phyloP scores from a whole-genome alignment of 2,797 vertebrate genomes.

The Intellagama lesueurii region DNA sequence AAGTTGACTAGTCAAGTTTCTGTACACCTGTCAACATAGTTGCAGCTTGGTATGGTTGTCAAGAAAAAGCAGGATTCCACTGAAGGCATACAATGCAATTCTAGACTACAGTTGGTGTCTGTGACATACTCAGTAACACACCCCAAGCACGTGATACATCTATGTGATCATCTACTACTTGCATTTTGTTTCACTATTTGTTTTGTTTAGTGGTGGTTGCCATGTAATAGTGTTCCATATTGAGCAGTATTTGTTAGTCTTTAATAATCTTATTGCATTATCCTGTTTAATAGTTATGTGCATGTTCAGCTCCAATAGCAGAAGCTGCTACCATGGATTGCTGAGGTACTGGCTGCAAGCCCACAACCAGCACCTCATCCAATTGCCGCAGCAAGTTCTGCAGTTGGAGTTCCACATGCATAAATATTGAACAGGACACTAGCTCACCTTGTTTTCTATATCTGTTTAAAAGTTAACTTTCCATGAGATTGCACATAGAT shows the following conservation, averaged over 20 bases:
- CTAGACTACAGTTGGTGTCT: neutral
- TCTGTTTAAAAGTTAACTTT: neutral
- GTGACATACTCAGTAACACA: neutral
- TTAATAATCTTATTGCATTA: neutral
- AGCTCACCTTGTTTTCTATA: no score
- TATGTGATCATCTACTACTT: neutral
- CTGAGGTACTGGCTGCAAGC: no score
- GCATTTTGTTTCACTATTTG: no score
- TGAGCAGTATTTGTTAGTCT: neutral
- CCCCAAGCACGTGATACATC: neutral
- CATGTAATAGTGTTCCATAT: neutral
- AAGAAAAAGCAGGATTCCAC: neutral
- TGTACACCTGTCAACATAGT: neutral
- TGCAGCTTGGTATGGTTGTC: neutral
- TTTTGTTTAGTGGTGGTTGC: no score
- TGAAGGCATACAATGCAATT: neutral
- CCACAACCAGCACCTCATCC: no score
- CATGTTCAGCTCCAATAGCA: no score
- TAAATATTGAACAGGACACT: no score
- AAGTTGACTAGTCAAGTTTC: neutral
- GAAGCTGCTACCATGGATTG: no score
- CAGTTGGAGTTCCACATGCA: no score
- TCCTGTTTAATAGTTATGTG: no score
- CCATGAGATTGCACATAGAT: neutral
- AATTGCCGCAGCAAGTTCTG: no score